phyloP scores from a whole-genome alignment of 1,140 invertebrate genomes.

The Nylanderia fulva region DNA sequence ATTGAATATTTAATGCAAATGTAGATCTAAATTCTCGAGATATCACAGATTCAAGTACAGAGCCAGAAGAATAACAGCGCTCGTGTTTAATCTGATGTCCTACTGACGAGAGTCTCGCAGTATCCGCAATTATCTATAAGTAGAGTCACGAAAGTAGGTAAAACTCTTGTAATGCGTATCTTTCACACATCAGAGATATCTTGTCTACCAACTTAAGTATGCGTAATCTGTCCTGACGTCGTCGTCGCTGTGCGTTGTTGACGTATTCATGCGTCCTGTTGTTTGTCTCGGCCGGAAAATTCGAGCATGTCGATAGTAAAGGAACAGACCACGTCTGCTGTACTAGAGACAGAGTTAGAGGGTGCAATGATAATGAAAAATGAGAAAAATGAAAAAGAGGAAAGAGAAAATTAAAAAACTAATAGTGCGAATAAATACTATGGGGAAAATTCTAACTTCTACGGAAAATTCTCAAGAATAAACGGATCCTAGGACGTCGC shows the following conservation, averaged over 20 bases:
- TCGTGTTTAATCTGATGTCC: not conserved
- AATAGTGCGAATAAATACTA: slow-evolving; percentile 25
- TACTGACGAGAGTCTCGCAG: slow-evolving; percentile 46
- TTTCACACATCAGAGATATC: slow-evolving; percentile 52
- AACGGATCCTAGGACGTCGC: slow-evolving; percentile 29
- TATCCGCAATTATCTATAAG: slow-evolving; percentile 34
- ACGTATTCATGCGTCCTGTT: slow-evolving; percentile 30
- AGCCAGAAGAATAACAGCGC: slow-evolving; percentile 3
- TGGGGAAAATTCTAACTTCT: not conserved
- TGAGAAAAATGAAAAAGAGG: not conserved
- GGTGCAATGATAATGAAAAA: not conserved
- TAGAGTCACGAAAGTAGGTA: slow-evolving; percentile 71
- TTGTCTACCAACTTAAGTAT: slow-evolving; percentile 24
- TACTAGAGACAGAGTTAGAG: not conserved
- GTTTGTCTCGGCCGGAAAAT: slow-evolving; percentile 21
- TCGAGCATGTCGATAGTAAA: slow-evolving; percentile 2
- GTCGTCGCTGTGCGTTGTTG: slow-evolving; percentile 43
- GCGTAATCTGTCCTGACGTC: slow-evolving; percentile 21
- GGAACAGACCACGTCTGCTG: not conserved
- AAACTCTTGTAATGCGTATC: slow-evolving; percentile 65
- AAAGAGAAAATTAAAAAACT: not conserved
- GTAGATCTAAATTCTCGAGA: not conserved
- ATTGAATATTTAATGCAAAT: slow-evolving; percentile 22
- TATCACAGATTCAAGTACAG: slow-evolving; percentile 42
- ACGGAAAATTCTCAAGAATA: not conserved